Conservation (phyloP, 2,888 invertebrate genomes). For the Calliopum simillimum region DNA sequence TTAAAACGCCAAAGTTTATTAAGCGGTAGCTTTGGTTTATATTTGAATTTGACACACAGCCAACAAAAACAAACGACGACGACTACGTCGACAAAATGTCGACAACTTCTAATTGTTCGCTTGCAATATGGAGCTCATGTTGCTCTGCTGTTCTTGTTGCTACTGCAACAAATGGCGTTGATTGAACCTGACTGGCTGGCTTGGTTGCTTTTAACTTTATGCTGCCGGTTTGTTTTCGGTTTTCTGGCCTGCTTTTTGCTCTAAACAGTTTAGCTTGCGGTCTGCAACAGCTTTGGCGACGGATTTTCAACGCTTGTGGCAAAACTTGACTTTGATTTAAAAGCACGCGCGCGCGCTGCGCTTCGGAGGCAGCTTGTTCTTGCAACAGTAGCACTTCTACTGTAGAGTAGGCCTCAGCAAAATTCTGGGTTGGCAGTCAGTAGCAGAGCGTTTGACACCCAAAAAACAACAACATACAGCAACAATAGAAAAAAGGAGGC, state of each 20-base stretch:
- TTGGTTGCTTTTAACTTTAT: background rate
- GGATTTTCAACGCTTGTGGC: conserved; percentile 34
- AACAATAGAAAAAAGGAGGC: background rate
- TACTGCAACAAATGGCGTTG: background rate
- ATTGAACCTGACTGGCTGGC: conserved; percentile 1
- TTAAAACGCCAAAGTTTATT: conserved; percentile 33
- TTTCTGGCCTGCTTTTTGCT: background rate
- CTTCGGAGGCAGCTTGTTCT: background rate
- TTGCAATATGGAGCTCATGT: conserved; percentile 4
- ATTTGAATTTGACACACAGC: conserved; percentile 17
- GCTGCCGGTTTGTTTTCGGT: conserved; percentile 11
- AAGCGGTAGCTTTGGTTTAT: conserved; percentile 32
- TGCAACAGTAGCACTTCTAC: background rate
- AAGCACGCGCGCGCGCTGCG: conserved; percentile 35
- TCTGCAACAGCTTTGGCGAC: conserved; percentile 1
- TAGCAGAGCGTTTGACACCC: conserved; percentile 34
- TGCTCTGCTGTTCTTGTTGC: no score
- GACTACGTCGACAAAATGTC: conserved; percentile 45
- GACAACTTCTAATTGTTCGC: conserved; percentile 49
- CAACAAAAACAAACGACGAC: background rate
- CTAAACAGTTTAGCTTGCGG: conserved; percentile 4
- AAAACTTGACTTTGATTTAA: conserved; percentile 41
- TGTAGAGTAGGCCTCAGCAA: background rate
- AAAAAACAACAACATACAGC: background rate
- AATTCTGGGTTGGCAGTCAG: conserved; percentile 18